phyloP scores from a whole-genome alignment of 2,113 vertebrate species.

The Sprattus sprattus region DNA sequence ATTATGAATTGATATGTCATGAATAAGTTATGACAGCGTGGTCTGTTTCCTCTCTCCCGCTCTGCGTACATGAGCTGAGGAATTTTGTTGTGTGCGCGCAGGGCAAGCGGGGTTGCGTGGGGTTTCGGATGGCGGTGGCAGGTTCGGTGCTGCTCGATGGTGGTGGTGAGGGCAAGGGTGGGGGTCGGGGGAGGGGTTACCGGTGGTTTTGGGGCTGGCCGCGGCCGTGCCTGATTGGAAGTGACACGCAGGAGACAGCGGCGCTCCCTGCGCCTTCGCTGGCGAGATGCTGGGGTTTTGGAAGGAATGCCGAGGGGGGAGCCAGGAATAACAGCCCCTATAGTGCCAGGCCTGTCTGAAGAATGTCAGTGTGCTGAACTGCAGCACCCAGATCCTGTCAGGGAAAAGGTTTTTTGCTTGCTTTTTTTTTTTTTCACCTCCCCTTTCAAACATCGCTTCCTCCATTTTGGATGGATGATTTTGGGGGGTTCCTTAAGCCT shows the following conservation, averaged over 20 bases:
- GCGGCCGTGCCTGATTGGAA: slow-evolving; percentile 59
- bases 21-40: slow-evolving; percentile 71
- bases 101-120: not conserved
- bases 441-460: slow-evolving; percentile 10
- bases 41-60: slow-evolving; percentile 66
- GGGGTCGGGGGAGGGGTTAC: not conserved
- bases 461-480: slow-evolving; percentile 5
- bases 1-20: slow-evolving; percentile 75
- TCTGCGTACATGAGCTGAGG: slow-evolving; percentile 33
- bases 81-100: not conserved
- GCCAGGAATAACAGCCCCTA: slow-evolving; percentile 66
- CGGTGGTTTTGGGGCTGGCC: not conserved
- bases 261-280: slow-evolving; percentile 46
- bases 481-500: not conserved
- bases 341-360: slow-evolving; percentile 45
- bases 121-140: not conserved
- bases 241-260: slow-evolving; percentile 61
- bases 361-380: not conserved
- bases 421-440: slow-evolving; percentile 22
- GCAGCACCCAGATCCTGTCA: not conserved
- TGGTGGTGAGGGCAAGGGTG: not conserved
- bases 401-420: not conserved
- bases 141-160: not conserved
- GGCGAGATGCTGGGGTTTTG: slow-evolving; percentile 44
- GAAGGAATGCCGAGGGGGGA: slow-evolving; percentile 58